phyloP scores from a whole-genome alignment of 2,797 vertebrate genomes.

The Sciaenops ocellatus region DNA sequence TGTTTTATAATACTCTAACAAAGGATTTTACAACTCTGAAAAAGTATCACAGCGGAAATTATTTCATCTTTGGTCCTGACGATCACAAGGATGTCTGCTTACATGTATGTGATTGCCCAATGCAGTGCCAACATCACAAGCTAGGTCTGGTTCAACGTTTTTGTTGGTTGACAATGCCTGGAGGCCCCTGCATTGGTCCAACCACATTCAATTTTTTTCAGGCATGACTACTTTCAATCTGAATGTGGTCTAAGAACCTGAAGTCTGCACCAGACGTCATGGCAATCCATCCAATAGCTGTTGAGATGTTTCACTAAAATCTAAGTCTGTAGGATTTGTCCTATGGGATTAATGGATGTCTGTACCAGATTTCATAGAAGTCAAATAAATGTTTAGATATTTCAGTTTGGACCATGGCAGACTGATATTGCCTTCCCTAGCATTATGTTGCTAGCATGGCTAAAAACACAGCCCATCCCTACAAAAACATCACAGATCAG shows the following conservation, averaged over 20 bases:
- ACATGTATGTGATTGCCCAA: not conserved
- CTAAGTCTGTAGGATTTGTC: not conserved
- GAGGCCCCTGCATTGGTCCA: no score
- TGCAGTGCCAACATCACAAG: no score
- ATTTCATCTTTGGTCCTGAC: not conserved
- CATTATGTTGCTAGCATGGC: no score
- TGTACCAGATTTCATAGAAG: not conserved
- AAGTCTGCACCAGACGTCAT: no score
- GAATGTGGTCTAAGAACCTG: no score
- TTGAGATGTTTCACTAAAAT: not conserved
- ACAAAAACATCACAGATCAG: constrained; percentile 1
- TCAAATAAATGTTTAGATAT: not conserved
- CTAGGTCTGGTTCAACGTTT: no score
- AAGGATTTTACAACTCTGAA: not conserved
- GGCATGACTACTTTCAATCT: no score
- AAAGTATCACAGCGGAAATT: not conserved
- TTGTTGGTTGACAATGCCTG: no score
- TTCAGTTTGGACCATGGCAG: not conserved
- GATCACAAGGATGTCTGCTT: not conserved
- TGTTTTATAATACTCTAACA: not conserved
- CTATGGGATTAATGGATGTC: not conserved
- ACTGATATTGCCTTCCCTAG: no score
- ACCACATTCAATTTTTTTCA: no score
- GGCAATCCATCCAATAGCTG: not conserved
- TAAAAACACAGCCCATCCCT: not conserved